A percentile compares a stretch with the other conserved stretches of the same genome.
Evolutionary conservation across 2,888 invertebrate species (phyloP).

Genomic region (Dasysyrphus tricinctus): DNA sequence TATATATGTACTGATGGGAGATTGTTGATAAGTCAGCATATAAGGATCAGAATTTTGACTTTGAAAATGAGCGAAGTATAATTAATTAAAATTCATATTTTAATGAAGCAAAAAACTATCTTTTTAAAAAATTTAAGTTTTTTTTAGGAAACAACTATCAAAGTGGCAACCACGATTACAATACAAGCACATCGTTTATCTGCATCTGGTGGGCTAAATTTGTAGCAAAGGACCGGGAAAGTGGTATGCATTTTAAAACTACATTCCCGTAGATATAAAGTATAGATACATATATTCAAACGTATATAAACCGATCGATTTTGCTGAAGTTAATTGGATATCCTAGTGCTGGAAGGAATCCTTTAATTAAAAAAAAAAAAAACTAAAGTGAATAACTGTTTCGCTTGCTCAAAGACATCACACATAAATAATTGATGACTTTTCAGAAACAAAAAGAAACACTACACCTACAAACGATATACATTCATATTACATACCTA

Average conservation of each 20-base stretch:
- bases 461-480: neutral
- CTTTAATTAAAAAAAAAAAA: conserved; percentile 35
- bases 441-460: conserved; percentile 17
- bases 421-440: conserved; percentile 45
- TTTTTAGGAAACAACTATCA: no score
- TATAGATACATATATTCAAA: neutral
- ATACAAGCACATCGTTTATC: neutral
- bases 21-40: no score
- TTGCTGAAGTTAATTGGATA: conserved; percentile 40
- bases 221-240: neutral
- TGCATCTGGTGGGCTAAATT: neutral
- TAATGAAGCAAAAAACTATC: no score
- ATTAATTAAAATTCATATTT: no score
- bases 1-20: no score
- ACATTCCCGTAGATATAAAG: neutral
- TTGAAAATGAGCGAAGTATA: no score
- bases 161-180: conserved; percentile 4
- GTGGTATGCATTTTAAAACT: conserved; percentile 15
- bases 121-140: no score
- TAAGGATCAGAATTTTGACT: no score
- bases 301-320: conserved; percentile 16
- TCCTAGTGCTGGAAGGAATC: conserved; percentile 23
- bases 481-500: neutral
- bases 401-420: conserved; percentile 27
- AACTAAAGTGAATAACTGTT: conserved; percentile 22